Evolutionary conservation across 2,888 invertebrate genomes (phyloP), one percentile per base, ranked within the genome.

Genomic region (Euphydryas editha): DNA sequence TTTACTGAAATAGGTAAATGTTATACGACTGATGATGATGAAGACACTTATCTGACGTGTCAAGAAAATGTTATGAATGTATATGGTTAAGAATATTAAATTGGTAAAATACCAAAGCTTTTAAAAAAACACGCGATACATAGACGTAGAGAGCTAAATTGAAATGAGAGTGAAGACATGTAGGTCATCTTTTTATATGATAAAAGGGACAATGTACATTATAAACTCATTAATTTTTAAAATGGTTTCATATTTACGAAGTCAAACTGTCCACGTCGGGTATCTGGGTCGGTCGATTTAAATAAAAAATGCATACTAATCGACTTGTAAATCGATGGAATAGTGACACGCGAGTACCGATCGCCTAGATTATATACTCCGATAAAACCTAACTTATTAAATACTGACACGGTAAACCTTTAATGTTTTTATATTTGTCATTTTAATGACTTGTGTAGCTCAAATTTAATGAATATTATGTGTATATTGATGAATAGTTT

Each of bases 251-350:
- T 4, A 21, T 18, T 36, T 17, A 54, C 17, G 15, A 11, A 30
- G 13, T 54, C 10, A 54, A 36, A 21, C 24, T 21, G 30, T 54
- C 54, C 54, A 30, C 2, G 13, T 24, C 4, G 30, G 24, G 36
- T 54, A 36, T 51, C 46, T 71, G 59, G 68, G 70, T 51, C 67
- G 51, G 73, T 78, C 77, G 77, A 78, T 74, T 66, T 54, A 13
- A 59, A 76, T 78, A 68, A 78, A 78, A 70, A 60, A 76, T 78
- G 73, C 72, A 78, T 68, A 49, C 15, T 6, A 58, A 72, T 70
- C 59, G 70, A 68, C 62, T 51, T 37, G 8, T n/a, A 18, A 46
- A n/a, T 30, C 21, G 30, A 44, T 54, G 36, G 37, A 30, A 39
- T 37, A 63, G 55, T 57, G 59, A 56, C 70, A 54, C 54, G 54